These are phyloP conservation scores for Homarus gammarus DNA, from an alignment of 2,888 invertebrate genomes.

Conservation along the genomic window DNA sequence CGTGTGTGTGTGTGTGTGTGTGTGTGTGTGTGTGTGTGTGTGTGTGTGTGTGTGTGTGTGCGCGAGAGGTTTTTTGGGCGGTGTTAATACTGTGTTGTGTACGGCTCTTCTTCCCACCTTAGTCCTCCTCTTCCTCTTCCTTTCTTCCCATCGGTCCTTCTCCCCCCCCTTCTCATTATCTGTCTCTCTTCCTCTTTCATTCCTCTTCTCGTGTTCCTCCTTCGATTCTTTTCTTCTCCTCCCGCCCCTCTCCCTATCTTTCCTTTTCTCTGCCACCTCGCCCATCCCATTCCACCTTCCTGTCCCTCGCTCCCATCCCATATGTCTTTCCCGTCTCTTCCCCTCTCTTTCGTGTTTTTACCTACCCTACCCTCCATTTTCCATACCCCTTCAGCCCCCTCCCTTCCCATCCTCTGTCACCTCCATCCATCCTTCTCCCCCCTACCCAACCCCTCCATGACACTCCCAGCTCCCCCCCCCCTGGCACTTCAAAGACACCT, in stretches of 20 bases:
- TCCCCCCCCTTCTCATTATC: background rate
- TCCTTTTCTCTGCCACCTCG: background rate
- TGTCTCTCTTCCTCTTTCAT: background rate
- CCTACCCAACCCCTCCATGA: too few relatives aligned
- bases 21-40: too few relatives aligned
- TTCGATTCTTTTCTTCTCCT: background rate
- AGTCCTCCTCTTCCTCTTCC: background rate
- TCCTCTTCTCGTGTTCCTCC: background rate
- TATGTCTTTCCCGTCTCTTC: background rate
- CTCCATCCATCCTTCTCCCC: background rate
- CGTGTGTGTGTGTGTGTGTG: too few relatives aligned
- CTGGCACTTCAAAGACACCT: too few relatives aligned
- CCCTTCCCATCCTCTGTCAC: background rate
- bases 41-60: too few relatives aligned
- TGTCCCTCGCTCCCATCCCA: background rate
- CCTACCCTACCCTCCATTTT: background rate
- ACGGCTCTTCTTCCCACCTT: background rate
- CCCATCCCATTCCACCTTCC: background rate
- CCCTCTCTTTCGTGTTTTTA: too few relatives aligned
- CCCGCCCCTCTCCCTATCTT: background rate
- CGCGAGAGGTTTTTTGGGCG: too few relatives aligned
- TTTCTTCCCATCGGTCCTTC: background rate
- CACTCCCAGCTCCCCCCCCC: background rate
- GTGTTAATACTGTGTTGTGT: too few relatives aligned
- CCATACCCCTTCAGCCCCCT: background rate